Conservation (phyloP, 2,113 vertebrate genomes). For the Lamprologus tigripictilis region DNA sequence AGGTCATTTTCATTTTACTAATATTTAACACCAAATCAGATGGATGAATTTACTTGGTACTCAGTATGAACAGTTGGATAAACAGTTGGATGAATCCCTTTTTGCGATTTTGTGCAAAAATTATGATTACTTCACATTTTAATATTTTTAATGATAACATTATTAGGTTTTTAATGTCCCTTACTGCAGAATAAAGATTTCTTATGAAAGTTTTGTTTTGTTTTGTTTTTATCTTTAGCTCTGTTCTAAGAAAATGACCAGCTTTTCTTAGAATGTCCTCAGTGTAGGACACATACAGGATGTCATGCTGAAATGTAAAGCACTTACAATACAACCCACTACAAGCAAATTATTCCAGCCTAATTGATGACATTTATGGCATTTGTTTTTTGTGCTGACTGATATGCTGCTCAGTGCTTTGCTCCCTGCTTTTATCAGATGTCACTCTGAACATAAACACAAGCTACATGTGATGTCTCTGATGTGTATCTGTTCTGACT, state of each 20-base stretch:
- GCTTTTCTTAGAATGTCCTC: not conserved
- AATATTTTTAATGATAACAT: not conserved
- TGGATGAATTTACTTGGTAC: not conserved
- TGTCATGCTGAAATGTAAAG: not conserved
- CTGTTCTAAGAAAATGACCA: not conserved
- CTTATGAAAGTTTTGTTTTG: rapidly evolving
- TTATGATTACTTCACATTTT: too few relatives aligned
- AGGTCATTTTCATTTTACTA: not conserved
- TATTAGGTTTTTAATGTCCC: too few relatives aligned
- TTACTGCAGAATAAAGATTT: not conserved
- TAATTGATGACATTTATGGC: too few relatives aligned
- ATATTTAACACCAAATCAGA: not conserved
- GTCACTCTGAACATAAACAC: too few relatives aligned
- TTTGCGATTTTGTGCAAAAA: too few relatives aligned
- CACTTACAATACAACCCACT: not conserved
- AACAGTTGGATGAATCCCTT: not conserved
- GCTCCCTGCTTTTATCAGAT: too few relatives aligned
- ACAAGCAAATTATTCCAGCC: too few relatives aligned
- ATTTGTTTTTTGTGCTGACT: too few relatives aligned
- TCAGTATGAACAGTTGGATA: not conserved
- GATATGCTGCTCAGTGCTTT: too few relatives aligned
- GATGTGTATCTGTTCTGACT: too few relatives aligned
- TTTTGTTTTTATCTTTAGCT: rapidly evolving
- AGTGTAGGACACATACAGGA: not conserved
- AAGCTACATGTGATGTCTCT: too few relatives aligned